Conservation (phyloP, 2,797 vertebrate genomes). For the Poeciliopsis infans region DNA sequence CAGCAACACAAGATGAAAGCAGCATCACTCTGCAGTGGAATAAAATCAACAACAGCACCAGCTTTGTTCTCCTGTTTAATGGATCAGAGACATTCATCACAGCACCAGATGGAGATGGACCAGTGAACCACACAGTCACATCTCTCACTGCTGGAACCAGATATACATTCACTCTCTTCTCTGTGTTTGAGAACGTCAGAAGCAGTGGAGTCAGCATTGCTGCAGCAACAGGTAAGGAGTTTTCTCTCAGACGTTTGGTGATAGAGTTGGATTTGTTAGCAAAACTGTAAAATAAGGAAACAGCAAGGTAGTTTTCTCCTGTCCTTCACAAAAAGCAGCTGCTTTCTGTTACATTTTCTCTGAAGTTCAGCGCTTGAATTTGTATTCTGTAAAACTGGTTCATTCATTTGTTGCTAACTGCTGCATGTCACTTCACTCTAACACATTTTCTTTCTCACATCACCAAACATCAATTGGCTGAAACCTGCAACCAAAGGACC, state of each 20-base stretch:
- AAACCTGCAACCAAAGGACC: conserved; percentile 5
- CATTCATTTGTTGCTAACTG: neutral
- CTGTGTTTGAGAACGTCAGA: neutral
- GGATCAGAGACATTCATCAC: neutral
- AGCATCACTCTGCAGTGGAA: conserved; percentile 36
- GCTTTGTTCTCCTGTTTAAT: neutral
- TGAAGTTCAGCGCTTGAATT: neutral
- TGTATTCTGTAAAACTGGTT: neutral
- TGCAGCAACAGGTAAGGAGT: conserved; percentile 12
- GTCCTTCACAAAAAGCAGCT: neutral
- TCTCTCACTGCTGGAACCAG: neutral
- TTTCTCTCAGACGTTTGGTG: neutral
- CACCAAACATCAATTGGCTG: neutral
- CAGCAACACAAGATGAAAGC: neutral
- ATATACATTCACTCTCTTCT: neutral
- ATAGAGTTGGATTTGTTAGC: no score
- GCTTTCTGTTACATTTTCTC: neutral
- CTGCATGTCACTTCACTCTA: neutral
- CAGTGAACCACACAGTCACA: rapidly evolving
- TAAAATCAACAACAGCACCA: conserved; percentile 1
- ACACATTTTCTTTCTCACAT: neutral
- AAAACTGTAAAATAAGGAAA: no score
- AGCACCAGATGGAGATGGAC: neutral
- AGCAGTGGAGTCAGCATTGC: conserved; percentile 20
- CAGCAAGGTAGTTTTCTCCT: neutral